phyloP scores from a whole-genome alignment of 2,797 vertebrate genomes.

The Darevskia nairensis region DNA sequence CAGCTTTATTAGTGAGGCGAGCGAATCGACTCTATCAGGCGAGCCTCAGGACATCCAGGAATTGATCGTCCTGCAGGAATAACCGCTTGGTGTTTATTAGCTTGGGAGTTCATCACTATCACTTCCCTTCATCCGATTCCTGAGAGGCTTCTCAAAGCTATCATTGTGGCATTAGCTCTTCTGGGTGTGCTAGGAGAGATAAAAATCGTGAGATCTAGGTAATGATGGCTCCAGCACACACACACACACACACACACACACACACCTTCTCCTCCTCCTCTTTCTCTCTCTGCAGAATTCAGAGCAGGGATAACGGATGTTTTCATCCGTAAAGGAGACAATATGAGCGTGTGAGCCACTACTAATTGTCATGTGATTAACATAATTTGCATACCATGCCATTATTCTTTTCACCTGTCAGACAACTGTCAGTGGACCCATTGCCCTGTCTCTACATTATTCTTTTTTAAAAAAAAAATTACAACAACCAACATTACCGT shows the following conservation, averaged over 20 bases:
- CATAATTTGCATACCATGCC: not conserved
- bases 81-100: constrained; percentile 85
- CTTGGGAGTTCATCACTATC: constrained; percentile 84
- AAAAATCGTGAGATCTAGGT: constrained; percentile 81
- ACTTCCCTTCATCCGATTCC: constrained; percentile 80
- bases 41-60: constrained; percentile 84
- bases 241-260: constrained; percentile 22
- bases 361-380: not conserved
- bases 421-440: too few species aligned
- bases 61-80: constrained; percentile 85
- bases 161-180: constrained; percentile 82
- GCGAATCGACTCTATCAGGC: constrained; percentile 83
- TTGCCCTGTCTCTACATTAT: not conserved
- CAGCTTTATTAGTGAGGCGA: constrained; percentile 83
- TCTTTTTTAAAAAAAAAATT: too few species aligned
- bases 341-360: not conserved
- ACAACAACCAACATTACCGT: too few species aligned
- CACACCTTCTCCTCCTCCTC: not conserved
- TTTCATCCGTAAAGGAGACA: not conserved
- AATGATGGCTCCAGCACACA: constrained; percentile 73
- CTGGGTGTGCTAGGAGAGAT: constrained; percentile 78
- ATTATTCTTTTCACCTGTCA: not conserved
- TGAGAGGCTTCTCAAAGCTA: constrained; percentile 83
- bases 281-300: constrained; percentile 43
- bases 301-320: constrained; percentile 26